A percentile compares a stretch with the other conserved stretches of the same genome.
These are phyloP conservation scores for Mergus octosetaceus DNA, from an alignment of 2,797 vertebrate species.

Conservation along the genomic window DNA sequence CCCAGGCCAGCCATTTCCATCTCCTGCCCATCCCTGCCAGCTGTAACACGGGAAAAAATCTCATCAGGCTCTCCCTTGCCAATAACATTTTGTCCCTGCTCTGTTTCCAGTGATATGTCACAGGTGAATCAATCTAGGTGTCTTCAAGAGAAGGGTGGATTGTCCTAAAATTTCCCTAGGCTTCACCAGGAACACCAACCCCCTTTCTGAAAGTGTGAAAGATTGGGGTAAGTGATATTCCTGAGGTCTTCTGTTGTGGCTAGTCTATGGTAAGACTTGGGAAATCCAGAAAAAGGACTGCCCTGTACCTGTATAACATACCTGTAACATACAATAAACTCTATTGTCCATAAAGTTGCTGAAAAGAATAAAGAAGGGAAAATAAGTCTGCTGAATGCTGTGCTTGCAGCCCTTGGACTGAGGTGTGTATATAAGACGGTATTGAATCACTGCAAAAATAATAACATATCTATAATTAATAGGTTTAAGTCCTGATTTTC, in stretches of 20 bases:
- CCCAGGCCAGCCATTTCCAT: neutral
- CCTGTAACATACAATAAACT: neutral
- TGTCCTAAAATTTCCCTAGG: neutral
- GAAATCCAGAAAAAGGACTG: neutral
- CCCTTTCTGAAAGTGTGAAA: neutral
- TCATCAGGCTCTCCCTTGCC: fast-evolving
- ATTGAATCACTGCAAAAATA: neutral
- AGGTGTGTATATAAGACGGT: no score
- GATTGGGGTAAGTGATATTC: neutral
- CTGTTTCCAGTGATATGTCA: fast-evolving
- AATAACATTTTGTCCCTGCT: neutral
- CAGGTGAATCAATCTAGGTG: neutral
- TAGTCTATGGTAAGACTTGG: neutral
- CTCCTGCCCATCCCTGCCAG: neutral
- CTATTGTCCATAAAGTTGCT: neutral
- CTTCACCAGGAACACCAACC: neutral
- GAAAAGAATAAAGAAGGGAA: neutral
- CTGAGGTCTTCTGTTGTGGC: neutral
- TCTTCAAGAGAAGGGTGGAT: neutral
- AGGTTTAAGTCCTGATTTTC: neutral
- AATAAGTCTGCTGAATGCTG: neutral
- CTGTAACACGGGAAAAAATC: neutral
- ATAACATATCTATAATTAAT: no score
- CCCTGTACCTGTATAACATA: neutral
- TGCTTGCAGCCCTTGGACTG: neutral